phyloP scores from a whole-genome alignment of 37 sponge, comb jelly and placozoan species.

The Dysidea cf. avara region DNA sequence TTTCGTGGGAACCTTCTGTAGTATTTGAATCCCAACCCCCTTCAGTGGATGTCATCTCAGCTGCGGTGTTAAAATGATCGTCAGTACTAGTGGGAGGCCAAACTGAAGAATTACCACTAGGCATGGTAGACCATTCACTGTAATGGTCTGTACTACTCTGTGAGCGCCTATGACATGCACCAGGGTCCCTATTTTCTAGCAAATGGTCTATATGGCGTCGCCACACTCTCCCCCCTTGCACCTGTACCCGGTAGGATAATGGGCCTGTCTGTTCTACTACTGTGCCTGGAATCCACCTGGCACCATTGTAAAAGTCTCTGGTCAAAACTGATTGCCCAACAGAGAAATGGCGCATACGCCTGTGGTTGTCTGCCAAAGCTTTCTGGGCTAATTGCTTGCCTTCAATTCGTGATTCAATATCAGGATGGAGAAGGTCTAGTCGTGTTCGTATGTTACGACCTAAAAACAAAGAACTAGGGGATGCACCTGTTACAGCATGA shows the following conservation, averaged over 20 bases:
- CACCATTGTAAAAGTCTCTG: neutral
- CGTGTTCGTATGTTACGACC: neutral
- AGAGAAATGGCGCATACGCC: neutral
- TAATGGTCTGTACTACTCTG: no score
- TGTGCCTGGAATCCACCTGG: neutral
- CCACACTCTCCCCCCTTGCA: neutral
- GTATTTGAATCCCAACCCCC: no score
- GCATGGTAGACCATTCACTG: no score
- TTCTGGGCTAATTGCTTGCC: conserved; percentile 3
- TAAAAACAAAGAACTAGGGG: no score
- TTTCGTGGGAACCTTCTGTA: no score
- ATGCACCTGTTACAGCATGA: no score
- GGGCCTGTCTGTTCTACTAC: conserved; percentile 13
- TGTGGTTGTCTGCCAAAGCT: neutral
- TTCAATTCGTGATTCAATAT: neutral
- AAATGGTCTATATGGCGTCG: conserved; percentile 9
- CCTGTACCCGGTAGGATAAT: conserved; percentile 1
- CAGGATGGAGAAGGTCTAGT: neutral
- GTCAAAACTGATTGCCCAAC: conserved; percentile 14
- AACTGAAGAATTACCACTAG: no score
- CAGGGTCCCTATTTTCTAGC: neutral
- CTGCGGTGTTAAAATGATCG: no score
- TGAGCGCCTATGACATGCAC: no score
- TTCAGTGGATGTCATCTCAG: no score
- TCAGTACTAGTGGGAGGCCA: no score